Percentiles rank a stretch among this genome's conserved stretches.
These are phyloP conservation scores for Leptinotarsa peninsularis DNA, from an alignment of 2,888 invertebrate species.

Conservation along the genomic window DNA sequence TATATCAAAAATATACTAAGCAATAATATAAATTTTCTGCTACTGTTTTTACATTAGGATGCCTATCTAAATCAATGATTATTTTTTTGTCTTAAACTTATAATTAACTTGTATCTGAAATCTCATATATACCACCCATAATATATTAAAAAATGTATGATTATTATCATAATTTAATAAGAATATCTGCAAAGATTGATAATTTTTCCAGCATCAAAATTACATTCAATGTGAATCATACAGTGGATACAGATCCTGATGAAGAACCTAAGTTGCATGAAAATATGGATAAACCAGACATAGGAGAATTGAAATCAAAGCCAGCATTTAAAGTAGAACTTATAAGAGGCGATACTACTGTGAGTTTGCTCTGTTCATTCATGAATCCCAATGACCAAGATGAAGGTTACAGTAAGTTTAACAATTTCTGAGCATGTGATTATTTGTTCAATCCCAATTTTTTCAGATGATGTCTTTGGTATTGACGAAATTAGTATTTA, in stretches of 20 bases:
- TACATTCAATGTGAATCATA: conserved; percentile 93
- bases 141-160: no score
- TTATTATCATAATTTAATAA: no score
- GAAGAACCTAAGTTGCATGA: conserved; percentile 75
- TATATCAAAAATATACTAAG: no score
- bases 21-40: no score
- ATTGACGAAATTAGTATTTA: conserved; percentile 94
- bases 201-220: conserved; percentile 75
- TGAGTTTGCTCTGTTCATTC: conserved; percentile 89
- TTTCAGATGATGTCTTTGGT: conserved; percentile 87
- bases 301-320: conserved; percentile 88
- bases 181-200: no score
- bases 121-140: no score
- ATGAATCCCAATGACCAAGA: conserved; percentile 73
- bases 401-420: conserved; percentile 77
- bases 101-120: no score
- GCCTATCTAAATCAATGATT: no score
- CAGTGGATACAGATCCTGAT: conserved; percentile 82
- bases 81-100: no score
- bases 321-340: conserved; percentile 94
- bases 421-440: not conserved
- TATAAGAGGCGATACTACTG: conserved; percentile 78
- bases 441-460: conserved; percentile 12
- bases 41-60: no score
- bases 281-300: conserved; percentile 77